Evolutionary conservation across 2,797 vertebrate species (phyloP), one percentile per base, ranked within the genome.

Genomic region (Manis crassicaudata): DNA sequence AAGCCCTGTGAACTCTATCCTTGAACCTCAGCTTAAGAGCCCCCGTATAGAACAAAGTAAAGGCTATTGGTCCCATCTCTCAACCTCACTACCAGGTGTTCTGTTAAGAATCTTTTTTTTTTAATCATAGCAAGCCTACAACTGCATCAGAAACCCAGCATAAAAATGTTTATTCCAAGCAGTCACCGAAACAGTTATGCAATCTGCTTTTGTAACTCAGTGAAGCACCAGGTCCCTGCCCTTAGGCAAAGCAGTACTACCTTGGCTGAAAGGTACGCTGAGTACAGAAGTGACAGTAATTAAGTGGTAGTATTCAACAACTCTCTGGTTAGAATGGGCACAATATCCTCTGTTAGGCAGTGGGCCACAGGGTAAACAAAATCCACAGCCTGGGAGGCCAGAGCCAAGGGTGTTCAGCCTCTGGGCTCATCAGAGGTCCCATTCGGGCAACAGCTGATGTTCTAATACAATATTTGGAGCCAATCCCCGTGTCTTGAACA

Each of bases 11-110:
- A 88, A 65, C 76, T 93, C 84, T 73, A 32, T 68, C 62, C 60
- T 85, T 88, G 86, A 94, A 79, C 46, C 8, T n/a, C 73, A 76
- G 81, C 21, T 83, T 82, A 94, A 94, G 68, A 95, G 77, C 17
- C 58, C 17, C 17, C 35, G 43, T 60, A 60, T 54, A 90, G 60
- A 86, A 68, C 29, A 75, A 68, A 65, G 27, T 35, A 60, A 90
- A 63, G 40, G n/a, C 35, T 70, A 17, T 52, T 60, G 54, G 54
- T 86, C 58, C 52, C 8, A 1, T 73, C 54, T 72, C 58, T 62
- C 12, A 79, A 81, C n/a, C 37, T 93, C 52, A 40, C 56, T 87
- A 79, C 46, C 68, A 76, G 70, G 40, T 82, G 40, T 86, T 90
- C 79, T 54, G 52, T 52, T 89, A 73, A 94, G 91, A 88, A 58